phyloP scores from a whole-genome alignment of 2,113 vertebrate genomes.

The Charina bottae region DNA sequence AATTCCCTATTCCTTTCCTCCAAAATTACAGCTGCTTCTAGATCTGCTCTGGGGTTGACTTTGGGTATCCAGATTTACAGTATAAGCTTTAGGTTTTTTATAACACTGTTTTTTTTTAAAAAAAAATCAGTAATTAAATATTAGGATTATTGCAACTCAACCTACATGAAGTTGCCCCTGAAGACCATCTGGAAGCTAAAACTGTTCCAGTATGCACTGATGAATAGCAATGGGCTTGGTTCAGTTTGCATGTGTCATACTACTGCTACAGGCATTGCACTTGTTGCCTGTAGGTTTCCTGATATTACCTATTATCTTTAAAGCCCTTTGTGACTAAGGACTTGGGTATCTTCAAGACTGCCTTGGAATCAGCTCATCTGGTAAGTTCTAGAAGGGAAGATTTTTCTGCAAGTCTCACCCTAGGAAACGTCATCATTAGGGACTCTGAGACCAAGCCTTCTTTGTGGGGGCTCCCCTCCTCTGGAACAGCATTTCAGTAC shows the following conservation, averaged over 20 bases:
- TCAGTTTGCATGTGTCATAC: neutral
- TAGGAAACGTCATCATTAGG: neutral
- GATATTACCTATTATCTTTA: neutral
- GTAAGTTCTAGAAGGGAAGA: neutral
- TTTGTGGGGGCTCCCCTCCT: neutral
- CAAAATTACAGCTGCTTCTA: neutral
- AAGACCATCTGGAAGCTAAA: neutral
- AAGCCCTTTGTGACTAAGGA: neutral
- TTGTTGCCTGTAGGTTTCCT: neutral
- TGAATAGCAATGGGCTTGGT: neutral
- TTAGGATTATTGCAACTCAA: neutral
- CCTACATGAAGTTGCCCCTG: neutral
- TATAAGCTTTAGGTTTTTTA: neutral
- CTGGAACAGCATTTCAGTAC: neutral
- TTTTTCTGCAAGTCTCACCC: neutral
- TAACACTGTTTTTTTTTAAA: neutral
- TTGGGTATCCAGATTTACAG: neutral
- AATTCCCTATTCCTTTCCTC: neutral
- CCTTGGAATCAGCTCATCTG: neutral
- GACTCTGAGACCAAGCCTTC: neutral
- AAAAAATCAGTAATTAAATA: neutral
- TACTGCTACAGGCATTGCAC: neutral
- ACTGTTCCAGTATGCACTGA: neutral
- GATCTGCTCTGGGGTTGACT: neutral
- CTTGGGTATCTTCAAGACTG: neutral